Evolutionary conservation across 2,797 vertebrate species (phyloP).

Genomic region (Pachyuromys duprasi): DNA sequence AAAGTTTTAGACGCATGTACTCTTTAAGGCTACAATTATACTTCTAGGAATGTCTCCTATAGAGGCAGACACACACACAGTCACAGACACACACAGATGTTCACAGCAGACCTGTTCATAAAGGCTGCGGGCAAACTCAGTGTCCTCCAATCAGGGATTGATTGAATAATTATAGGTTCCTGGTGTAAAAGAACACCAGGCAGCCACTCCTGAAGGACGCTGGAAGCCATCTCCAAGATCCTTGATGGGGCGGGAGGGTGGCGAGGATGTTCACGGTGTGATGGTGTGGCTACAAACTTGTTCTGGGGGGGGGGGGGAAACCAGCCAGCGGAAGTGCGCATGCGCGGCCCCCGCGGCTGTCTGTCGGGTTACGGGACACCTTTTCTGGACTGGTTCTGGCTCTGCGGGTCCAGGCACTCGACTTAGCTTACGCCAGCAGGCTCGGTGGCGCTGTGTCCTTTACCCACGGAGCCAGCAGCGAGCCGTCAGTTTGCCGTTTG

Average conservation of each 20-base stretch:
- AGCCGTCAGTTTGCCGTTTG: not conserved
- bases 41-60: constrained; percentile 34
- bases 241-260: not conserved
- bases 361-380: too few relatives aligned
- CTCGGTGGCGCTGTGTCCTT: not conserved
- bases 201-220: not conserved
- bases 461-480: not conserved
- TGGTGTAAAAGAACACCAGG: not conserved
- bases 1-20: constrained; percentile 9
- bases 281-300: not conserved
- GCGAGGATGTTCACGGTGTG: not conserved
- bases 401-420: too few relatives aligned
- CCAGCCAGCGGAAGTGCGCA: not conserved
- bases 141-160: not conserved
- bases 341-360: not conserved
- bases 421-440: not conserved
- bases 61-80: not conserved
- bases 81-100: constrained; percentile 9
- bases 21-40: constrained; percentile 10
- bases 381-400: not conserved
- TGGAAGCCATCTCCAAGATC: not conserved
- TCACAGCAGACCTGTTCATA: not conserved
- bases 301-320: constrained; percentile 28
- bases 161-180: constrained; percentile 12
- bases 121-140: not conserved